These are phyloP conservation scores for Cygnus atratus DNA, from an alignment of 2,113 vertebrate species.

Conservation along the genomic window DNA sequence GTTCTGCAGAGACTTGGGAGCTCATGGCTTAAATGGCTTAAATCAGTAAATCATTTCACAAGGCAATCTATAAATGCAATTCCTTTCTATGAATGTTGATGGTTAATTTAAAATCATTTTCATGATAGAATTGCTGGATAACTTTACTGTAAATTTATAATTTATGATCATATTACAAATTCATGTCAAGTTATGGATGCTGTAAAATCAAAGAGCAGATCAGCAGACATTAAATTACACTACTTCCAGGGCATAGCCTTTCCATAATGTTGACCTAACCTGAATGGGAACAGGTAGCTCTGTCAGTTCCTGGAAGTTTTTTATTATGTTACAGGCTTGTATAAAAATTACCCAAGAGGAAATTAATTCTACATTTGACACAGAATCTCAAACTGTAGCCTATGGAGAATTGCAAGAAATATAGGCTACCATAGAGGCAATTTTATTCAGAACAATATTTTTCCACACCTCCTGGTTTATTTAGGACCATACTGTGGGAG, in stretches of 20 bases:
- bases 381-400: neutral
- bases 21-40: neutral
- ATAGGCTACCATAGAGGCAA: neutral
- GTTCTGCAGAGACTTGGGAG: neutral
- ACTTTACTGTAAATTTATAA: neutral
- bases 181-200: neutral
- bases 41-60: neutral
- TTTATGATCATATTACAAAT: constrained; percentile 12
- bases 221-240: neutral
- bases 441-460: neutral
- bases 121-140: neutral
- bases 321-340: neutral
- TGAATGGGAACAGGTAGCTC: neutral
- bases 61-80: neutral
- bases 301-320: neutral
- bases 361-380: constrained; percentile 4
- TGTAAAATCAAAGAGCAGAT: constrained; percentile 14
- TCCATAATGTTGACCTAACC: neutral
- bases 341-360: neutral
- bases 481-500: neutral
- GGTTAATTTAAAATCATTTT: neutral
- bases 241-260: neutral
- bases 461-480: neutral
- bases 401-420: neutral
- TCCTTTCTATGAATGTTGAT: neutral